Conservation (phyloP, 2,888 invertebrate genomes). For the Caradrina clavipalpis region DNA sequence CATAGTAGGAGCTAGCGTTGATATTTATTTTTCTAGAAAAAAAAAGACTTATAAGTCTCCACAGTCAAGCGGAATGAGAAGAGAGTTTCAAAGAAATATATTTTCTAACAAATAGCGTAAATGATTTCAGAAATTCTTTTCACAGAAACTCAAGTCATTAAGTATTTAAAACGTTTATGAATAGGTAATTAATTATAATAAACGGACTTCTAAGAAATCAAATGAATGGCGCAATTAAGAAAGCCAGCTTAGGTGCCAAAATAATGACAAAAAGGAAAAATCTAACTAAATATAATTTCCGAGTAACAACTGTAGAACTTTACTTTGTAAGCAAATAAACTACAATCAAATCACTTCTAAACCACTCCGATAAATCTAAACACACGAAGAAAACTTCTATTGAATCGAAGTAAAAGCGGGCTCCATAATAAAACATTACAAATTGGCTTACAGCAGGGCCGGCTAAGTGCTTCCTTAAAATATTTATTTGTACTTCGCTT, state of each 20-base stretch:
- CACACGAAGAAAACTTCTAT: conserved; percentile 52
- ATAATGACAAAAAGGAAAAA: not conserved
- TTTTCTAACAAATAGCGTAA: not conserved
- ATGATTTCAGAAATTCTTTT: not conserved
- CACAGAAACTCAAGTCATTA: not conserved
- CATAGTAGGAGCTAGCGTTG: not conserved
- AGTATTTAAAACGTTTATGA: not conserved
- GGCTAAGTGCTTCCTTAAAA: conserved; percentile 71
- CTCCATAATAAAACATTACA: conserved; percentile 63
- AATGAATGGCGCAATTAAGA: not conserved
- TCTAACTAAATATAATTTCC: not conserved
- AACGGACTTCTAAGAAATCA: not conserved
- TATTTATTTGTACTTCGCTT: conserved; percentile 75
- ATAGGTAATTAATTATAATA: not conserved
- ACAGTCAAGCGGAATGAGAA: not conserved
- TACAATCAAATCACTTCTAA: conserved; percentile 41
- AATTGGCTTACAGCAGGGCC: conserved; percentile 66
- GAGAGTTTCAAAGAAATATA: not conserved
- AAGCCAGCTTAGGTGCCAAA: too few species aligned
- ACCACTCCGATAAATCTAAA: conserved; percentile 40
- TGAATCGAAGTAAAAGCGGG: conserved; percentile 50
- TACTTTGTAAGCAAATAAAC: conserved; percentile 36
- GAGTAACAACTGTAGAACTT: not conserved
- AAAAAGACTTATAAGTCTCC: not conserved
- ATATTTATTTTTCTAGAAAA: conserved; percentile 7